Evolutionary conservation across 2,113 vertebrate genomes (phyloP), one percentile per base, ranked within the genome.

Genomic region (Seriola aureovittata): DNA sequence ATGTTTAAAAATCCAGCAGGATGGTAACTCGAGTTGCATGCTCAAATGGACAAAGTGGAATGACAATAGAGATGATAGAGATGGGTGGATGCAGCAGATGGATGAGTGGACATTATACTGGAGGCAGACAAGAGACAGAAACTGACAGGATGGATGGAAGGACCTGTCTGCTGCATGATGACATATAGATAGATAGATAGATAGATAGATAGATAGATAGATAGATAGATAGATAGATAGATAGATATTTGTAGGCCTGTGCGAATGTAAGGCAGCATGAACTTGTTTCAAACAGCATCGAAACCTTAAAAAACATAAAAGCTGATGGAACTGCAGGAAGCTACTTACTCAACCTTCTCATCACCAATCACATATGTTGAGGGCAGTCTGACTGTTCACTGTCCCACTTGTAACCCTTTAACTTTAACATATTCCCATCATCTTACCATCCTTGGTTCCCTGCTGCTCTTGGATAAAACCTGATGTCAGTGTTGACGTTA

Each of bases 401-500:
- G 70, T 84, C 62, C 34, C 59, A 84, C 82, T 87, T 89, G 71
- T 74, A 66, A 62, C 21, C 57, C 50, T 68, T 40, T 11, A 70
- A 77, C 8, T 81, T 85, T 1, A 19, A 65, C 32, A 38, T 8
- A 75, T 71, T 50, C 38, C 14, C 16, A 42, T 50, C 21, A 54
- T 38, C 97, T 98, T 95, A 99, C 98, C 98, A 98, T 86, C 96
- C 97, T 40, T 94, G 94, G 80, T 93, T 96, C 80, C 96, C 97
- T 0, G 94, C 94, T 44, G 95, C 95, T 92, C 95, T 97, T 52
- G 97, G 96, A 85, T 97, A 97, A 87, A 98, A 96, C 77, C 96
- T 95, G 90, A 98, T 96, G 94, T 98, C 97, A 32, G 95, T 96
- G 87, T 98, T 97, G 90, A 99, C 96, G 84, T 96, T 97, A 92